Evolutionary conservation across 2,888 invertebrate genomes (phyloP).

Genomic region (Hypsopygia costalis): DNA sequence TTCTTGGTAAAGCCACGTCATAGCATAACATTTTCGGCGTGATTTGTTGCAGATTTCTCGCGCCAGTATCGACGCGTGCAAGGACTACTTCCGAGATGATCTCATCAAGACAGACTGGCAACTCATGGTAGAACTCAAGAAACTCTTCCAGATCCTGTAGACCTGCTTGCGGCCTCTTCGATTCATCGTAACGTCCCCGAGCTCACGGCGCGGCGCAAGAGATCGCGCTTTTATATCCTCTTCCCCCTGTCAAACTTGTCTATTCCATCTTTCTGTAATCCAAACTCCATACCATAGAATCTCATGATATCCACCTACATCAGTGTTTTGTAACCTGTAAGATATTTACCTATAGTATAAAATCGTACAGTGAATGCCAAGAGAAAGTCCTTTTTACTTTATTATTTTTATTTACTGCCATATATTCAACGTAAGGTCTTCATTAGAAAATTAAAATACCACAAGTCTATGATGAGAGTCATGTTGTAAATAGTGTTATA

Average conservation of each 20-base stretch:
- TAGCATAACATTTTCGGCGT: too few species aligned
- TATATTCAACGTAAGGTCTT: conserved; percentile 15
- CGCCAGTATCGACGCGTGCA: conserved; percentile 99
- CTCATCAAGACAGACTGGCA: conserved; percentile 98
- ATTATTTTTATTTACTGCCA: conserved; percentile 28
- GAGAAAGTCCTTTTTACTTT: neutral
- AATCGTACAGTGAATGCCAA: too few species aligned
- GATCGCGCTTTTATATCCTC: conserved; percentile 48
- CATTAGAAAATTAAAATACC: conserved; percentile 12
- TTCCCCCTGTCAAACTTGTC: conserved; percentile 34
- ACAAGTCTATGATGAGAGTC: conserved; percentile 20
- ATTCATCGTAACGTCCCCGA: too few species aligned
- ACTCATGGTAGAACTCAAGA: conserved; percentile 98
- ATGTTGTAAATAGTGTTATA: conserved; percentile 32
- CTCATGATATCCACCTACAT: conserved; percentile 35
- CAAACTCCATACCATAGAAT: conserved; percentile 45
- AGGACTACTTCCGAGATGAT: conserved; percentile 99
- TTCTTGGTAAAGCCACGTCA: too few species aligned
- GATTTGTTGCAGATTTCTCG: conserved; percentile 90
- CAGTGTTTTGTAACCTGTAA: conserved; percentile 15
- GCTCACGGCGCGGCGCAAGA: conserved; percentile 18
- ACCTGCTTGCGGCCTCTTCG: too few species aligned
- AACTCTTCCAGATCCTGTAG: conserved; percentile 96
- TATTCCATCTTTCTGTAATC: conserved; percentile 58
- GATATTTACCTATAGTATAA: conserved; percentile 14